Evolutionary conservation across 2,797 vertebrate genomes (phyloP), one percentile per base, ranked within the genome.

Genomic region (Cephalopachus bancanus): DNA sequence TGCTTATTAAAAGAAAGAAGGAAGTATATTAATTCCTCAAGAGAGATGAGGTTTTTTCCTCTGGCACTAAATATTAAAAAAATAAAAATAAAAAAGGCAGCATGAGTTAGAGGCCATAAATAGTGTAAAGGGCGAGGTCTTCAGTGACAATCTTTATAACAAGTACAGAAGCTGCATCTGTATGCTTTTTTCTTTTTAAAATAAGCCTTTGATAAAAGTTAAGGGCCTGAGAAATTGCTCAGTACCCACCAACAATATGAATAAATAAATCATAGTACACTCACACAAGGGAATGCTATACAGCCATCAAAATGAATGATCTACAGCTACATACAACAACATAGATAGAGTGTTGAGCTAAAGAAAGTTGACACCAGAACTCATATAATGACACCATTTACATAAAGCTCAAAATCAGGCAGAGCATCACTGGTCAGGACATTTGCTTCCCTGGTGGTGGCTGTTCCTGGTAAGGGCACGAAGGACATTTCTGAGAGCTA

Each of bases 1-100:
- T 15, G n/a, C 14, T 89, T 91, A 83, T 83, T 93, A 89, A 94
- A 97, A 81, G 28, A 90, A 93, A 94, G 44, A 62, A 93, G 33
- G 51, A 95, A 74, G 44, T 22, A 81, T 60, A 88, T 57, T 91
- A 80, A 96, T 92, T 93, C 64, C 76, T 94, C 76, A 65, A 94
- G 92, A 71, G 62, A 94, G 10, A 53, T 65, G 71, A 81, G 74
- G 28, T 60, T 93, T 88, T 92, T 55, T 44, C 49, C 49, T 67
- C 60, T 80, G 60, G 62, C 72, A 87, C 76, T 89, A 88, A 89
- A 86, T 26, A 91, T 83, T 80, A 37, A 74, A 93, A 94, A 69
- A 83, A 44, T 44, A 89, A 86, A 28, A 85, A n/a, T 57, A 49
- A 59, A 53, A 24, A 4, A 19, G 16, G 60, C 49, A 26, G 8